Base-by-base conservation (phyloP, 2,888 invertebrate genomes). In the Hanleya hanleyi region DNA sequence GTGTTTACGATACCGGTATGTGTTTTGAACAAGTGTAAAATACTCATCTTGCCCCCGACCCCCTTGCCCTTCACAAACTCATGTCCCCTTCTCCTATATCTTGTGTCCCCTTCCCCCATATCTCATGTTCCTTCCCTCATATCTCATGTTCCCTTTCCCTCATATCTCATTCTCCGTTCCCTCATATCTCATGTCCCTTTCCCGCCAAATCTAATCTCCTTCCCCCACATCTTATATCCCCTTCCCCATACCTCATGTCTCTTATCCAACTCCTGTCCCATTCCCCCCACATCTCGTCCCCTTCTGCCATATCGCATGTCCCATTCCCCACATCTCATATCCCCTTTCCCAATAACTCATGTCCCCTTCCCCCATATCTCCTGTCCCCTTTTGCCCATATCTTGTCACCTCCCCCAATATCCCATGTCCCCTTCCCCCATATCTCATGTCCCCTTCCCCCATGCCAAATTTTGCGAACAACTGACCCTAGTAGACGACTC, bases 271-370 rank as follows among this genome's bases (percentile, higher is more conserved):
- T 41, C 47, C 47, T 41, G 12, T 41, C 62, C 41, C 64, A 69
- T 61, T 72, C 69, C 35, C 62, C 69, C 69, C 49, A 36, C 49
- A 33, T 41, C 69, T 69, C 69, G 61, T 62, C 69, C 62, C 22
- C 64, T 67, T 41, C 49, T 38, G 35, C 37, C 69, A 61, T 69
- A 12, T 41, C 47, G 12, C 47, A 41, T 41, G 47, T 41, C 47
- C 12, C 47, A 12, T 47, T 69, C 61, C 29, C 69, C 62, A 35
- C 32, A 29, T 67, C 65, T 32, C 50, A 26, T 33, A 35, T 37
- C 33, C 37, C 26, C 50, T 67, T 35, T 47, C 51, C 37, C 51
- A 35, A 29, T 67, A 35, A 37, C 37, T 49, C 37, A 36, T 36
- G 22, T 36, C 51, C 35, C 50, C 35, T 18, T 26, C 68, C 51